Conservation (phyloP, 2,888 invertebrate genomes). For the Caenorhabditis plicata region DNA sequence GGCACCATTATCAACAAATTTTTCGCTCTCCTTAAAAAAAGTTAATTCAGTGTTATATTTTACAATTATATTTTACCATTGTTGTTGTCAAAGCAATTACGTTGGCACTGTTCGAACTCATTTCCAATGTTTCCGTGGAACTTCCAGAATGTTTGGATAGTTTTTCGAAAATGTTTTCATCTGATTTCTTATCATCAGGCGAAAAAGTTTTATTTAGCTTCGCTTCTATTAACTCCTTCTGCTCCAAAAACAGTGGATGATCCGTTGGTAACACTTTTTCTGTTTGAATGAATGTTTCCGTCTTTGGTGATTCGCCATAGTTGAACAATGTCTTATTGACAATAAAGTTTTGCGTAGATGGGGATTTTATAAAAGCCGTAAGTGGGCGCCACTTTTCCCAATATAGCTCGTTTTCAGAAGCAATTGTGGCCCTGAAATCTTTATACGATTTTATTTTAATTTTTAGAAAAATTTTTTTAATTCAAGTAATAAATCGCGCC, state of each 20-base stretch:
- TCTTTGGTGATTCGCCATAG: too few species aligned
- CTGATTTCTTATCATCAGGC: too few species aligned
- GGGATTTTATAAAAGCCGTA: slow-evolving; percentile 34
- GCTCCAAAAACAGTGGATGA: slow-evolving; percentile 28
- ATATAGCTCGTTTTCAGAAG: slow-evolving; percentile 46
- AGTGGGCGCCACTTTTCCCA: slow-evolving; percentile 52
- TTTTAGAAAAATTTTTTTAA: too few species aligned
- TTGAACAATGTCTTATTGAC: too few species aligned
- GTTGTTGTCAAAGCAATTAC: slow-evolving; percentile 1
- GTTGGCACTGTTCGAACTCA: slow-evolving; percentile 8
- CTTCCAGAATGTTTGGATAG: too few species aligned
- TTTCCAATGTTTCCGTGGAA: slow-evolving; percentile 15
- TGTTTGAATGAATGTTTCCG: slow-evolving; percentile 16
- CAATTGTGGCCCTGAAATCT: slow-evolving; percentile 38
- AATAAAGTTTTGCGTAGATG: slow-evolving; percentile 11
- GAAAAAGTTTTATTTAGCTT: slow-evolving; percentile 4
- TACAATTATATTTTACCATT: background rate
- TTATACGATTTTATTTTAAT: background rate
- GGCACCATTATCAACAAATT: slow-evolving; percentile 16
- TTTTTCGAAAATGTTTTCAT: too few species aligned
- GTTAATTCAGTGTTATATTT: slow-evolving; percentile 1
- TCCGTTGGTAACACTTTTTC: slow-evolving; percentile 17
- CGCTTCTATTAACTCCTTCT: slow-evolving; percentile 21
- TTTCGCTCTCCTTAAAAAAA: slow-evolving; percentile 17
- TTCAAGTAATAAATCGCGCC: too few species aligned